A percentile compares a stretch with the other conserved stretches of the same genome.
These are phyloP conservation scores for Ailuropoda melanoleuca DNA, from an alignment of 2,113 vertebrate genomes.

Conservation along the genomic window DNA sequence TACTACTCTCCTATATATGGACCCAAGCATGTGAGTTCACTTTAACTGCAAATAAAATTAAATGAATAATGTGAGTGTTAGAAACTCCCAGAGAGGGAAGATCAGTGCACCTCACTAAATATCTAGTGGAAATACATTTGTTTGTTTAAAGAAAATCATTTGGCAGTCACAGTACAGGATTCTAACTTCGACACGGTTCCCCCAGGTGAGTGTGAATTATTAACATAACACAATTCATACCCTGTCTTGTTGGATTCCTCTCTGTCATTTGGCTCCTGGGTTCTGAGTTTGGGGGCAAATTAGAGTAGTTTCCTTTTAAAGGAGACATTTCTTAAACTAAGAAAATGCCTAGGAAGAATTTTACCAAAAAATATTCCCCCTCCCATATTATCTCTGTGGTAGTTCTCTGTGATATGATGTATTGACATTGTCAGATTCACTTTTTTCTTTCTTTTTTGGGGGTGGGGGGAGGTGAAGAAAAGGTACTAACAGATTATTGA, in stretches of 20 bases:
- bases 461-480: neutral
- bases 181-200: neutral
- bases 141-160: slow-evolving; percentile 34
- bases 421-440: neutral
- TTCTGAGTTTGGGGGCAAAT: neutral
- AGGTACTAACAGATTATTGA: neutral
- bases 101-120: neutral
- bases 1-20: neutral
- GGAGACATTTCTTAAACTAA: neutral
- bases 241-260: neutral
- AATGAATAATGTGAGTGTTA: slow-evolving; percentile 1
- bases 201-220: slow-evolving; percentile 37
- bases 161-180: neutral
- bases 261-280: neutral
- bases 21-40: accelerated
- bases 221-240: slow-evolving; percentile 13
- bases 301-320: neutral
- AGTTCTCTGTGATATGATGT: neutral
- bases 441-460: neutral
- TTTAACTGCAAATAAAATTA: neutral
- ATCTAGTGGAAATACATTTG: slow-evolving; percentile 19
- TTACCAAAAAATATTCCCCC: neutral
- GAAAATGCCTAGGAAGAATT: neutral
- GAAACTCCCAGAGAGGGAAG: neutral
- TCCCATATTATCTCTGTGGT: neutral